A percentile compares a stretch with the other conserved stretches of the same genome.
These are phyloP conservation scores for Agonopterix alstromeriana DNA, from an alignment of 2,888 invertebrate species.

Conservation along the genomic window DNA sequence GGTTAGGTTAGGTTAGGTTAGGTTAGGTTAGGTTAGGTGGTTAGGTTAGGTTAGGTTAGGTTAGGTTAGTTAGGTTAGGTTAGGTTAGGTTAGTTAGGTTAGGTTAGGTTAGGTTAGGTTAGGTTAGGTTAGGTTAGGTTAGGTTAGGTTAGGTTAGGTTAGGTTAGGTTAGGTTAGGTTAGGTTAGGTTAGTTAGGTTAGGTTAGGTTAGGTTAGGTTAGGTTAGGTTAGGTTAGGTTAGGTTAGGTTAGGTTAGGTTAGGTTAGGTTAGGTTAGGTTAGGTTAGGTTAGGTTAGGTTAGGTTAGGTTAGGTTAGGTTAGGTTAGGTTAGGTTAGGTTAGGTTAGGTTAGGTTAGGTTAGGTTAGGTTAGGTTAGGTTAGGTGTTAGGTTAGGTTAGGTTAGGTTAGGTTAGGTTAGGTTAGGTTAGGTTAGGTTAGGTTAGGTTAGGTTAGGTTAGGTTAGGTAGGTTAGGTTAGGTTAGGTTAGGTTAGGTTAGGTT, in stretches of 20 bases:
- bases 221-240: slow-evolving; percentile 17
- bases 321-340: slow-evolving; percentile 16
- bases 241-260: slow-evolving; percentile 16
- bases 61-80: slow-evolving; percentile 18
- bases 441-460: slow-evolving; percentile 19
- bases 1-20: slow-evolving; percentile 20
- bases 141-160: slow-evolving; percentile 13
- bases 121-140: slow-evolving; percentile 20
- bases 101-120: slow-evolving; percentile 12
- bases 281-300: slow-evolving; percentile 14
- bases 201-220: slow-evolving; percentile 20
- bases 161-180: slow-evolving; percentile 20
- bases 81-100: slow-evolving; percentile 17
- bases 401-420: slow-evolving; percentile 20
- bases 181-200: slow-evolving; percentile 17
- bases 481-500: slow-evolving; percentile 20
- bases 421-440: slow-evolving; percentile 10
- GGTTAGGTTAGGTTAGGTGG: slow-evolving; percentile 15
- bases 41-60: slow-evolving; percentile 20
- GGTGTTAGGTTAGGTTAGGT: slow-evolving; percentile 14
- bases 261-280: slow-evolving; percentile 20
- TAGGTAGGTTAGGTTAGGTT: slow-evolving; percentile 7
- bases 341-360: slow-evolving; percentile 13
- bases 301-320: slow-evolving; percentile 20
- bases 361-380: slow-evolving; percentile 20